Conservation (phyloP, 2,888 invertebrate genomes). For the Zhengitettix transpicula region DNA sequence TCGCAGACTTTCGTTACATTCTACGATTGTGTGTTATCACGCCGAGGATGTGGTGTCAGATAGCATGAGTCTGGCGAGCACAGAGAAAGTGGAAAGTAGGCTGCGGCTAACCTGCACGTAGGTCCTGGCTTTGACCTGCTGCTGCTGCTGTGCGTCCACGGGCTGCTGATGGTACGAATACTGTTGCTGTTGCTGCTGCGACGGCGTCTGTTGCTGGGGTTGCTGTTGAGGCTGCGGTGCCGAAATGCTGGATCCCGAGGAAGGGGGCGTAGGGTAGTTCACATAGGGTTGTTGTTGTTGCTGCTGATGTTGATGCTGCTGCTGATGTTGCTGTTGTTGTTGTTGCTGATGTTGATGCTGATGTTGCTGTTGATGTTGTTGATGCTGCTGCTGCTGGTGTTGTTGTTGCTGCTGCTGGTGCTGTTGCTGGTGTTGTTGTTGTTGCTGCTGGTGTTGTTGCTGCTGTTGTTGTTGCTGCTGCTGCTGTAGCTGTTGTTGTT, state of each 20-base stretch:
- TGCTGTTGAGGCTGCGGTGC: not conserved
- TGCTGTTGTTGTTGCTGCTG: constrained; percentile 4
- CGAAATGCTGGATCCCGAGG: not conserved
- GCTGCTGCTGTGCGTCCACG: not conserved
- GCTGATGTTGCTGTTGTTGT: not conserved
- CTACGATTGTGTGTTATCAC: too few relatives aligned
- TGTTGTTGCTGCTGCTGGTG: not conserved
- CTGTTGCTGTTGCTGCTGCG: not conserved
- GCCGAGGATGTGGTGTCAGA: too few relatives aligned
- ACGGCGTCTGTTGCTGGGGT: not conserved
- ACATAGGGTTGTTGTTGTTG: not conserved
- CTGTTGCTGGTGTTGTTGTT: constrained; percentile 5
- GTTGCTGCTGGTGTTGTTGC: constrained; percentile 9
- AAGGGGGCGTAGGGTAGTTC: not conserved
- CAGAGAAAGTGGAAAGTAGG: too few relatives aligned
- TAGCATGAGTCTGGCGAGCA: too few relatives aligned
- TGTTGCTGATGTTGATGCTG: constrained; percentile 2
- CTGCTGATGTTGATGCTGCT: constrained; percentile 3
- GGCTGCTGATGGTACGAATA: not conserved
- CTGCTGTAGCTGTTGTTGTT: constrained; percentile 4
- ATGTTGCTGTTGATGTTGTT: not conserved
- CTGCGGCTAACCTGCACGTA: not conserved
- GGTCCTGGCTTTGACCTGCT: not conserved
- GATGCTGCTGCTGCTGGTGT: constrained; percentile 6
- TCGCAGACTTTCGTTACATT: too few relatives aligned